Base-by-base conservation (phyloP, 2,888 invertebrate genomes). In the Cryptus armator region DNA sequence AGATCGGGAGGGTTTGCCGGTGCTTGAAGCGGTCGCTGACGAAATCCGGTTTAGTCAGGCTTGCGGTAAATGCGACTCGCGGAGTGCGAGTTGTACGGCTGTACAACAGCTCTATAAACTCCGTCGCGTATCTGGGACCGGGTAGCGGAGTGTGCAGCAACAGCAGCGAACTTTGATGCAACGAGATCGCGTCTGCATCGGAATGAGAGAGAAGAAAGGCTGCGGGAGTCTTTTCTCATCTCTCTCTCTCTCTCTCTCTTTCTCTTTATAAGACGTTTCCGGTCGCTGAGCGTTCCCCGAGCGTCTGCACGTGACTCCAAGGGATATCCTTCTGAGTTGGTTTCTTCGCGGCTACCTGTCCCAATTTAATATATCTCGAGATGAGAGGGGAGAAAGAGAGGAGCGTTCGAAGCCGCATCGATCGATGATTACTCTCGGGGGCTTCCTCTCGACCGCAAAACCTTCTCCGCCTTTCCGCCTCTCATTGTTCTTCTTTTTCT, bases 311-410 rank as follows among this genome's bases (percentile, higher is more conserved):
- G 92, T 91, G 91, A 91, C 91, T 91, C 81, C 88, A 89, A 66
- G 81, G 78, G 81, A 78, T 81, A 91, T 91, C 89, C 90, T 91
- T 89, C 89, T 90, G 87, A 90, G 86, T 91, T 90, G 88, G 88
- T 90, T 90, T 84, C 84, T 84, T 90, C 89, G 87, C 89, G 88
- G 91, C 91, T 91, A 92, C 91, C 91, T 91, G 91, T 91, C 91
- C 91, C 91, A 92, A 92, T 92, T 92, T 91, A 90, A 91, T 91
- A 90, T 89, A 90, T 89, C 76, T 51, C 88, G 86, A 84, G 82
- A 37, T 37, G 86, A n/a, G 77, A 24, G 44, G 70, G 59, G 16
- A n/a, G 64, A n/a, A 48, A 51, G 53, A 32, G 66, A 75, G 72
- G 53, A 64, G 78, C 46, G 53, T 74, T 72, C 66, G 62, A 79